Evolutionary conservation across 2,888 invertebrate genomes (phyloP), one percentile per base, ranked within the genome.

Genomic region (Ophion slaviceki): DNA sequence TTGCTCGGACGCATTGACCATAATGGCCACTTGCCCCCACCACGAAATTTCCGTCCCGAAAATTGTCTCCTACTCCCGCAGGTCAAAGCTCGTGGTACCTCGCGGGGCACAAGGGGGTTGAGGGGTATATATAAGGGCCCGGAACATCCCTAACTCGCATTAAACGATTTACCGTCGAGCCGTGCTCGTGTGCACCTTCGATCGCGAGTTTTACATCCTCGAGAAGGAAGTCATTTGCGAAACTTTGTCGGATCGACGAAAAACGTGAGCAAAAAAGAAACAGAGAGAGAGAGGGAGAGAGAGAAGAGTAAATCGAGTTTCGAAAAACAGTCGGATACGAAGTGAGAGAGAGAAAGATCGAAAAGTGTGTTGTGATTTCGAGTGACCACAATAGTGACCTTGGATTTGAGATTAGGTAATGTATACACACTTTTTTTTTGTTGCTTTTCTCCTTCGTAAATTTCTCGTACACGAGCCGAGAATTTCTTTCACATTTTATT

Each of bases 391-490:
- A 86, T 84, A 79, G 74, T 87, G 85, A 88, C 87, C 88, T 91
- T 82, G 89, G 90, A 91, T 89, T 90, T 88, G 80, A 74, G 75
- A 83, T 87, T 87, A 87, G 88, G 90, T 90, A 88, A 90, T 72
- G 36, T 14, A 64, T 61, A 68, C 40, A 64, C 68, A 71, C 62
- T 66, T 70, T 78, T 53, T 14, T 57, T 8, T 32, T 66, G 2
- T 36, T 28, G 36, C 36, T 62, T 14, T 32, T 75, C 36, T 66
- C 45, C 14, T 59, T 74, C n/a, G 17, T 45, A 17, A 24, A 20
- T 66, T 8, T 66, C 59, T 32, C n/a, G 28, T n/a, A 11, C 11
- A 66, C 7, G n/a, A 28, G 32, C n/a, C 59, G 66, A 66, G 10
- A 45, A 5, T 64, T 17, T 36, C 59, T 8, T 36, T 4, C 11